Evolutionary conservation across 2,888 invertebrate species (phyloP).

Genomic region (Phortica magna): DNA sequence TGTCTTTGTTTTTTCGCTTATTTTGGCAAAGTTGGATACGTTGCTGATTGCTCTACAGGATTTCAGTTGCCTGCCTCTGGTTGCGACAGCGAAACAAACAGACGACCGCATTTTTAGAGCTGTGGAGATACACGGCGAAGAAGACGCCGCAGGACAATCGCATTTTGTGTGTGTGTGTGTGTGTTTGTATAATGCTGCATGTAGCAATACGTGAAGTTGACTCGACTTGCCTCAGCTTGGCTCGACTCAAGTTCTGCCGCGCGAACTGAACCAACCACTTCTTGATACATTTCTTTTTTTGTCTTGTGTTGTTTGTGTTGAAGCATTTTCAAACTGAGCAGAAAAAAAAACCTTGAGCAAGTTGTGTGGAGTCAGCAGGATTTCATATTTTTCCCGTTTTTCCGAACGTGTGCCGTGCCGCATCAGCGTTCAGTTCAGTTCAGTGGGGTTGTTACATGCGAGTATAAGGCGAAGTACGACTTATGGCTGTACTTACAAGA

Average conservation of each 20-base stretch:
- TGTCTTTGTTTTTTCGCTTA: not conserved
- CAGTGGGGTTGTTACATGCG: slow-evolving; percentile 23
- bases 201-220: not conserved
- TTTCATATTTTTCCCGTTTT: slow-evolving; percentile 12
- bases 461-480: not conserved
- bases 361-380: slow-evolving; percentile 27
- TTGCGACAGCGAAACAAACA: slow-evolving; percentile 22
- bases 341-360: not conserved
- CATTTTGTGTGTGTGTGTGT: slow-evolving; percentile 8
- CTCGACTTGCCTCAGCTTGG: not conserved
- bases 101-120: slow-evolving; percentile 2
- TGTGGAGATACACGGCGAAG: slow-evolving; percentile 11
- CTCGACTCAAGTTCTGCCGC: not conserved
- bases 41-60: slow-evolving; percentile 32
- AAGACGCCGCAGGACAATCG: slow-evolving; percentile 28
- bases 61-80: slow-evolving; percentile 25
- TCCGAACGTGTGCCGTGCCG: slow-evolving; percentile 51
- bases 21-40: slow-evolving; percentile 26
- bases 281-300: not conserved
- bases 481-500: not conserved
- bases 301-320: not conserved
- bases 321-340: slow-evolving; percentile 3
- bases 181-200: not conserved
- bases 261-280: slow-evolving; percentile 23
- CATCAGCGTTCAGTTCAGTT: slow-evolving; percentile 45